Percentiles rank a stretch among this genome's conserved stretches.
Evolutionary conservation across 1,140 invertebrate species (phyloP).

Genomic region (Phthorimaea operculella): DNA sequence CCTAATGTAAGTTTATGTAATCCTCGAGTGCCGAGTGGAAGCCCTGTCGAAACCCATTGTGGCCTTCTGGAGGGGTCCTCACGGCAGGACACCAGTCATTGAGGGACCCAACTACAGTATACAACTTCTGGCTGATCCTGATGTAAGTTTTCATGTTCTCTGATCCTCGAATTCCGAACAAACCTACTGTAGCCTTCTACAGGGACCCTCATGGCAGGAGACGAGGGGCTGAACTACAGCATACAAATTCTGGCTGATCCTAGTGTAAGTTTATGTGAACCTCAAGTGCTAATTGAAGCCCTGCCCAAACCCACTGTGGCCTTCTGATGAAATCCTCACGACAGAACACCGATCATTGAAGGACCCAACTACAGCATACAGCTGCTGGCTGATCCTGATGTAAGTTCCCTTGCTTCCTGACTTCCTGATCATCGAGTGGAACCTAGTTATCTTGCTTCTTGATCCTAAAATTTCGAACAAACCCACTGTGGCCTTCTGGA

Average conservation of each 20-base stretch:
- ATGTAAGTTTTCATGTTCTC: too few relatives aligned
- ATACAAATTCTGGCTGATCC: too few relatives aligned
- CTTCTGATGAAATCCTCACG: constrained; percentile 80
- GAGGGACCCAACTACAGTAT: constrained; percentile 80
- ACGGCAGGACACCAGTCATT: constrained; percentile 76
- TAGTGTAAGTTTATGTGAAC: too few relatives aligned
- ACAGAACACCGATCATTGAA: constrained; percentile 76
- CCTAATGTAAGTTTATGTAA: constrained; percentile 70
- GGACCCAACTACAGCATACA: constrained; percentile 78
- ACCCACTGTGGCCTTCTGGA: too few relatives aligned
- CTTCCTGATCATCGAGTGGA: too few relatives aligned
- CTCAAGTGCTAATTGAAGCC: constrained; percentile 81
- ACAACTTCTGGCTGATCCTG: constrained; percentile 49
- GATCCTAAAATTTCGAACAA: too few relatives aligned
- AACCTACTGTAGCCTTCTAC: too few relatives aligned
- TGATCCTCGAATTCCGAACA: too few relatives aligned
- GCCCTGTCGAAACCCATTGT: constrained; percentile 82
- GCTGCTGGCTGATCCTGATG: constrained; percentile 68
- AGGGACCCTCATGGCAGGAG: too few relatives aligned
- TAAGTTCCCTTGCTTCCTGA: too few relatives aligned
- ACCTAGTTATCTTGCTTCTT: too few relatives aligned
- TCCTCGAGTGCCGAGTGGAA: constrained; percentile 79
- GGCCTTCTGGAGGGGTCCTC: constrained; percentile 81
- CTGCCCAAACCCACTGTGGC: constrained; percentile 81
- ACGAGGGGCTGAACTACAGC: too few relatives aligned